Percentiles rank a stretch among this genome's conserved stretches.
Conservation (phyloP, 2,797 vertebrate species). For the Thamnophis elegans region DNA sequence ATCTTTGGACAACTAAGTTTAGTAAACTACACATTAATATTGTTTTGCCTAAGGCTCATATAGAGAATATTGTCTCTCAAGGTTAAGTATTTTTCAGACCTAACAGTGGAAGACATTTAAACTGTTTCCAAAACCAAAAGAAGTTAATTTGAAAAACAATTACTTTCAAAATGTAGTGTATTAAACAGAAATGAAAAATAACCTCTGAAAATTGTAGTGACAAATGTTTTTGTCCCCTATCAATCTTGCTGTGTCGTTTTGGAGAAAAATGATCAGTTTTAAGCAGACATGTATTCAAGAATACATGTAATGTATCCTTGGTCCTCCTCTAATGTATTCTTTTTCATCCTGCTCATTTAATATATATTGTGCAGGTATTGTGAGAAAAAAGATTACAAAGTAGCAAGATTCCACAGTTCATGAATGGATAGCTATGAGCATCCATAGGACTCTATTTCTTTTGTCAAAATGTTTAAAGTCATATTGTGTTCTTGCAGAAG, state of each 20-base stretch:
- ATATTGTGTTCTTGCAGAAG: neutral
- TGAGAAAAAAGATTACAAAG: neutral
- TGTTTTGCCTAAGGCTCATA: neutral
- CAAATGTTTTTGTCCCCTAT: neutral
- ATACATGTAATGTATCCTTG: neutral
- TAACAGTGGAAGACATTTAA: neutral
- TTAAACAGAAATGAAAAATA: neutral
- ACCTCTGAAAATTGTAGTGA: neutral
- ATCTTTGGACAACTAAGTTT: neutral
- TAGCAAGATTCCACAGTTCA: neutral
- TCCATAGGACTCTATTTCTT: neutral
- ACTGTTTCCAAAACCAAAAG: neutral
- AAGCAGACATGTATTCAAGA: neutral
- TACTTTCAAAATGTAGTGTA: neutral
- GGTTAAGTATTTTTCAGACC: neutral
- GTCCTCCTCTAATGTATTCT: neutral
- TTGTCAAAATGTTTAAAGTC: neutral
- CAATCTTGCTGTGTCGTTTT: neutral
- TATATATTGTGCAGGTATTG: neutral
- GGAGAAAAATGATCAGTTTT: neutral
- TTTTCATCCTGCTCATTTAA: neutral
- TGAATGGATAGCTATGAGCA: neutral
- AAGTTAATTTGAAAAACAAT: neutral
- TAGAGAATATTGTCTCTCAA: neutral
- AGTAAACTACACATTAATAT: neutral